A percentile compares a stretch with the other conserved stretches of the same genome.
phyloP scores from a whole-genome alignment of 2,113 vertebrate species.

The Scortum barcoo region DNA sequence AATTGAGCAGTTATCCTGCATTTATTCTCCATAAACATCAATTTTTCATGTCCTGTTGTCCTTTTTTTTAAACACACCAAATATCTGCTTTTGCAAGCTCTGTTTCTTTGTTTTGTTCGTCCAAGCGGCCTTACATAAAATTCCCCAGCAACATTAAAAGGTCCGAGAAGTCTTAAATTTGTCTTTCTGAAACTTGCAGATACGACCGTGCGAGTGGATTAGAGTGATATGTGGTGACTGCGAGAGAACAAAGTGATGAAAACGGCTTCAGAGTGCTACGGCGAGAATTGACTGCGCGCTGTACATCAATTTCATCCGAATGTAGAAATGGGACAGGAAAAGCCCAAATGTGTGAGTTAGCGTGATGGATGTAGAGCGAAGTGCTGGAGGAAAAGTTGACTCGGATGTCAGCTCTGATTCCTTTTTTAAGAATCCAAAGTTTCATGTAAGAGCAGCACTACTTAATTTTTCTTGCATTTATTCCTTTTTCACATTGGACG shows the following conservation, averaged over 20 bases:
- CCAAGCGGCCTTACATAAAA: neutral
- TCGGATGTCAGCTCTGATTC: conserved; percentile 30
- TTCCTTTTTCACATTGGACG: neutral
- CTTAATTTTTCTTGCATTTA: neutral
- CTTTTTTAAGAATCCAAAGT: neutral
- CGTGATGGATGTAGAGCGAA: conserved; percentile 10
- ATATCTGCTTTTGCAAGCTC: neutral
- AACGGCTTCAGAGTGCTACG: neutral
- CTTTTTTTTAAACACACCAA: neutral
- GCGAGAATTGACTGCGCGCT: neutral
- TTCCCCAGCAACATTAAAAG: neutral
- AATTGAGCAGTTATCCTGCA: too few relatives aligned
- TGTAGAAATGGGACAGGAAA: conserved; percentile 5
- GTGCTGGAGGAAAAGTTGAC: neutral
- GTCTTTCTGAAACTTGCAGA: conserved; percentile 34
- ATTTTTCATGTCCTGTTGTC: neutral
- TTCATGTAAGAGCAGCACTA: neutral
- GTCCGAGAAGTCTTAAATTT: neutral
- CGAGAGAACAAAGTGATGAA: neutral
- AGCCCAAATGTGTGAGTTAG: neutral
- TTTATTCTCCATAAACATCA: too few relatives aligned
- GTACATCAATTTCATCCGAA: neutral
- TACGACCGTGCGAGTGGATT: conserved; percentile 9
- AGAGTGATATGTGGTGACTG: conserved; percentile 22
- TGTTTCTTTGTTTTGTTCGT: neutral